Base-by-base conservation (phyloP, 2,888 invertebrate genomes). In the Thalpophila matura region DNA sequence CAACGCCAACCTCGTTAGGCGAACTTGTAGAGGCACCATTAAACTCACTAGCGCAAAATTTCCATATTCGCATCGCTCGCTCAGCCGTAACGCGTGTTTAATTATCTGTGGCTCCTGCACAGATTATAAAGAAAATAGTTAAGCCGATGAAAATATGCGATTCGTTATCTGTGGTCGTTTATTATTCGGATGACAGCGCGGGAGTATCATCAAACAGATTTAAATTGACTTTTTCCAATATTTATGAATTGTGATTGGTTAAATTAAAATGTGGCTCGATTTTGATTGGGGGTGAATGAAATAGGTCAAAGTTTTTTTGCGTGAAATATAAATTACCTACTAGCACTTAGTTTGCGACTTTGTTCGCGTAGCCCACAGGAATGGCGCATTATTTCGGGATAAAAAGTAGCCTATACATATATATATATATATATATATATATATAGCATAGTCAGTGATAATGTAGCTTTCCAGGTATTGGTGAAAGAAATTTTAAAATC, bases 121-220 rank as follows among this genome's bases (percentile, higher is more conserved):
- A 77, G 71, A 63, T 59, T 59, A 59, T 35, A 46, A 60, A 71
- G 54, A 49, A 68, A 68, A 67, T 45, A 35, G 49, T 65, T 61
- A 55, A 74, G 33, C 64, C 31, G 56, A 73, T 73, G 64, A 70
- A 78, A 78, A 70, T 70, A 59, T 55, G 62, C 50, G 58, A 66
- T 69, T 68, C 42, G 55, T 47, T 70, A 66, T 76, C 75, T 59
- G 24, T 70, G 50, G 53, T 53, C 60, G 33, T 74, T 57, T 27
- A 66, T 77, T 63, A 75, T 69, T 56, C 31, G 38, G 49, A 33
- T 66, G 77, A 69, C 66, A 73, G 59, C 58, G 61, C 69, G 58
- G 58, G 55, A 63, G 54, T 46, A 27, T 22, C 40, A 56, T 53
- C 22, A 47, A 49, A 62, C 38, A 22, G 31, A 35, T 57, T 70